Conservation (phyloP, 1,140 invertebrate genomes). For the Brachionus rubens region DNA sequence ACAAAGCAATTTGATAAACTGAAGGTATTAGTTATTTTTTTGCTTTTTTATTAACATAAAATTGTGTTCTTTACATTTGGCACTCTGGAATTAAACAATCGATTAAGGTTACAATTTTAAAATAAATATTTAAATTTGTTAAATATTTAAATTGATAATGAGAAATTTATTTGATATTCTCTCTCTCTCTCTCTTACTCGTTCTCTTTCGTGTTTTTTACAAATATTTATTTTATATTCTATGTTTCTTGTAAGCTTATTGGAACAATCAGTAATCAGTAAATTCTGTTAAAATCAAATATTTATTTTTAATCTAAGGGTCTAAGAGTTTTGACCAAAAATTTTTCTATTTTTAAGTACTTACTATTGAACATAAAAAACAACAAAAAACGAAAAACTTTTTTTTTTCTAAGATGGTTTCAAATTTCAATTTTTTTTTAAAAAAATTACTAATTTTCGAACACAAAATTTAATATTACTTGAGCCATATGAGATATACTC, state of each 20-base stretch:
- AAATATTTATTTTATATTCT: conserved; percentile 37
- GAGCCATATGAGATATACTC: conserved; percentile 10
- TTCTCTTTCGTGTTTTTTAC: conserved; percentile 12
- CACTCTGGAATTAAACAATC: no score
- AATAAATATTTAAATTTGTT: conserved; percentile 22
- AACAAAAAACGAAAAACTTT: conserved; percentile 12
- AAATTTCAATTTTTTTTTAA: conserved; percentile 35
- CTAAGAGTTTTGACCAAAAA: conserved; percentile 32
- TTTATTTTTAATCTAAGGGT: conserved; percentile 43
- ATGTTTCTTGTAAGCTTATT: conserved; percentile 13
- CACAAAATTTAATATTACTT: conserved; percentile 28
- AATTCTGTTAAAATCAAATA: conserved; percentile 44
- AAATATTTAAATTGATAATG: conserved; percentile 46
- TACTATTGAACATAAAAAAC: neutral
- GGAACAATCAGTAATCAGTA: conserved; percentile 43
- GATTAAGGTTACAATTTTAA: conserved; percentile 30
- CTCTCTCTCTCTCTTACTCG: neutral
- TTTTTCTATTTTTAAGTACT: conserved; percentile 27
- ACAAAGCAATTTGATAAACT: conserved; percentile 1
- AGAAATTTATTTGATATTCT: conserved; percentile 39
- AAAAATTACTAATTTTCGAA: conserved; percentile 42
- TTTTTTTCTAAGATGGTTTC: conserved; percentile 12
- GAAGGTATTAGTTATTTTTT: neutral
- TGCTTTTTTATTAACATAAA: neutral
- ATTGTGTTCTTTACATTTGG: no score